These are phyloP conservation scores for Taxidea taxus DNA, from an alignment of 2,113 vertebrate species.

Conservation along the genomic window DNA sequence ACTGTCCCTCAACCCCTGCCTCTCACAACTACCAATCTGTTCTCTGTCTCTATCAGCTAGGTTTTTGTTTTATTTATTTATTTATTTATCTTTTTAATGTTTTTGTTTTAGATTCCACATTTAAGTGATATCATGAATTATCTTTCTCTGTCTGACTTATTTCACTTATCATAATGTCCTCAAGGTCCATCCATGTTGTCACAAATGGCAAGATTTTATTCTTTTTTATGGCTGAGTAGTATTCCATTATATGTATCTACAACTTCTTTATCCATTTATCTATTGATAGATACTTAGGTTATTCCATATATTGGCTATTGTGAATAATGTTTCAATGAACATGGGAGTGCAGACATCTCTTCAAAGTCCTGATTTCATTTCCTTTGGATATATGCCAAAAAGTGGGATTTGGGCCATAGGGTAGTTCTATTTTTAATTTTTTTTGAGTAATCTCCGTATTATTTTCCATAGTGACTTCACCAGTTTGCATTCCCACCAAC, in stretches of 20 bases:
- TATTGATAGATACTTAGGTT: not conserved
- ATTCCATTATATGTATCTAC: not conserved
- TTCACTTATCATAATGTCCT: not conserved
- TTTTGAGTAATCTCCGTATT: not conserved
- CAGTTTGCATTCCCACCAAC: not conserved
- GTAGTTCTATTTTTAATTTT: not conserved
- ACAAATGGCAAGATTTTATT: not conserved
- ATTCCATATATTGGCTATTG: not conserved
- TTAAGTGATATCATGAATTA: not conserved
- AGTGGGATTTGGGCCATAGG: not conserved
- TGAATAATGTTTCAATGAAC: not conserved
- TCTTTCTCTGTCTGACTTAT: not conserved
- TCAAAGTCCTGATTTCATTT: not conserved
- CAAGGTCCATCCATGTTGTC: not conserved
- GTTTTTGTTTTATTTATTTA: not conserved
- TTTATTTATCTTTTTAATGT: not conserved
- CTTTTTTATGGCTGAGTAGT: not conserved
- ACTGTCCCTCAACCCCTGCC: not conserved
- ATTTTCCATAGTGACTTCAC: not conserved
- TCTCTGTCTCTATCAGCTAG: not conserved
- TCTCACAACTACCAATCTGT: not conserved
- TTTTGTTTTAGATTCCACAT: not conserved
- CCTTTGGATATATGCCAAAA: not conserved
- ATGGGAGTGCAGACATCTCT: not conserved
- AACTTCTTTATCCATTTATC: not conserved